phyloP scores from a whole-genome alignment of 2,797 vertebrate species.

The Catamblyrhynchus diadema region DNA sequence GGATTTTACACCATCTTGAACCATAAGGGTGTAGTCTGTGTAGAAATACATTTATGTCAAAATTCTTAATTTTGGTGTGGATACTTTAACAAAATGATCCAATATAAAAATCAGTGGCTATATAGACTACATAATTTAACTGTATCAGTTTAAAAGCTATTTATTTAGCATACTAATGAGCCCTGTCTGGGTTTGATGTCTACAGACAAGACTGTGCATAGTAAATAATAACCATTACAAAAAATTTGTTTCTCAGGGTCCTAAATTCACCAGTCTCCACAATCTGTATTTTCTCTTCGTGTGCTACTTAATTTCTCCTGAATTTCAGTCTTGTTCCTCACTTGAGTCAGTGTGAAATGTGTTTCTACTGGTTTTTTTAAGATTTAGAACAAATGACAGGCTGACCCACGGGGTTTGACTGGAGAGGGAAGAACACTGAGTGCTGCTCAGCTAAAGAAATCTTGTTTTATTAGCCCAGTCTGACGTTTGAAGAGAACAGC shows the following conservation, averaged over 20 bases:
- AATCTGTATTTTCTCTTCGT: neutral
- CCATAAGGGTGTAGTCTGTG: neutral
- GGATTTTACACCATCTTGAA: neutral
- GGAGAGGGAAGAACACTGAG: neutral
- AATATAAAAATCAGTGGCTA: neutral
- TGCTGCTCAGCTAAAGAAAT: neutral
- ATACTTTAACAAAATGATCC: neutral
- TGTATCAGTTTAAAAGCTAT: neutral
- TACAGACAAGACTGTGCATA: neutral
- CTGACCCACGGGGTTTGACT: neutral
- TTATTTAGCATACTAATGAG: neutral
- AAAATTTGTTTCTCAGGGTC: neutral
- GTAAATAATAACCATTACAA: neutral
- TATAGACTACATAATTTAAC: neutral
- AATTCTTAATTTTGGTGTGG: neutral
- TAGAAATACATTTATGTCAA: neutral
- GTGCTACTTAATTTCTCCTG: neutral
- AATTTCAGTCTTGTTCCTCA: neutral
- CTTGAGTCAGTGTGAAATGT: neutral
- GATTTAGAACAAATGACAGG: neutral
- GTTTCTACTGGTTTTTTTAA: neutral
- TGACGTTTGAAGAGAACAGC: neutral
- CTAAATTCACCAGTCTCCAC: neutral
- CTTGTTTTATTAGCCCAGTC: neutral
- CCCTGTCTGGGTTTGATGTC: neutral